phyloP scores from a whole-genome alignment of 2,888 invertebrate genomes.

The Bruchidius siliquastri region DNA sequence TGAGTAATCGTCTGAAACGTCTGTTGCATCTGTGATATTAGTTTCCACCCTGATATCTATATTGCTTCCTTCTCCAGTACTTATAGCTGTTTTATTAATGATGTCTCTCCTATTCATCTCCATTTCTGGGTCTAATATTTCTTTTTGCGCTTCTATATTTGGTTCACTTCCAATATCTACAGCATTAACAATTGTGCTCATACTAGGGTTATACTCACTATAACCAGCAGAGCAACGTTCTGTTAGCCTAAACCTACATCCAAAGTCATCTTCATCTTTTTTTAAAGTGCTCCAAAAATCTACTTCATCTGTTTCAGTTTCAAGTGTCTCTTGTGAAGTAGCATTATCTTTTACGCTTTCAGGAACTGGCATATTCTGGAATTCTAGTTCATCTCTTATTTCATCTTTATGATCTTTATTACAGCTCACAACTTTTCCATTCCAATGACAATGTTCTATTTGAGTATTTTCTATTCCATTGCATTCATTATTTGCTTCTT shows the following conservation, averaged over 20 bases:
- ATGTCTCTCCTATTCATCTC: not conserved
- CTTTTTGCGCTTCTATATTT: not conserved
- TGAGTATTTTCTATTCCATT: not conserved
- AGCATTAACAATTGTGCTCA: slow-evolving; percentile 23
- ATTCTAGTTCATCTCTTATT: not conserved
- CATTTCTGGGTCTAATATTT: not conserved
- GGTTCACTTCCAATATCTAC: slow-evolving; percentile 4
- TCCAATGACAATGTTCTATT: not conserved
- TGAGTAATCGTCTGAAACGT: slow-evolving; percentile 13
- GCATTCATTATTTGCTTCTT: not conserved
- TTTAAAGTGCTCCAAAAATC: slow-evolving; percentile 26
- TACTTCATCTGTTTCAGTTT: slow-evolving; percentile 13
- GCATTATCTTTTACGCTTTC: too few species aligned
- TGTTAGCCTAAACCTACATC: not conserved
- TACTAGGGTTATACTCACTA: slow-evolving; percentile 38
- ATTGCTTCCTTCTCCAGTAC: not conserved
- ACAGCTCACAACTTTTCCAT: not conserved
- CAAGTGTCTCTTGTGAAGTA: not conserved
- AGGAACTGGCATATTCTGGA: not conserved
- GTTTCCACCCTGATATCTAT: not conserved
- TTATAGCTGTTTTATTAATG: slow-evolving; percentile 8
- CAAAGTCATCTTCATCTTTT: slow-evolving; percentile 10
- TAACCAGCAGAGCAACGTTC: slow-evolving; percentile 34
- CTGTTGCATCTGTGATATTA: slow-evolving; percentile 11
- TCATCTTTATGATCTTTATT: not conserved